Conservation (phyloP, 2,797 vertebrate species). For the Anguilla pacifica region DNA sequence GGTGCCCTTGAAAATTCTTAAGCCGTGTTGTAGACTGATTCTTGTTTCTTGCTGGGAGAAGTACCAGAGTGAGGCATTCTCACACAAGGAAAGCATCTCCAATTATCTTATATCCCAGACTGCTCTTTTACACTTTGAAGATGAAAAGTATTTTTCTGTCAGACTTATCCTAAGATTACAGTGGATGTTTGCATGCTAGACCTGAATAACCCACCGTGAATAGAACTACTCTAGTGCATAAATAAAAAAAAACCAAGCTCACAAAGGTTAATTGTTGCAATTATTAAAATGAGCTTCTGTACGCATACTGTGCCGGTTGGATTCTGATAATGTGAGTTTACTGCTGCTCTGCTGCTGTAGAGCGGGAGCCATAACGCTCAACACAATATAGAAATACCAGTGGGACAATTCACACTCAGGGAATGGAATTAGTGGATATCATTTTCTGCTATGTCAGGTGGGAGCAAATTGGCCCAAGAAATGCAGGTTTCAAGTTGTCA, state of each 20-base stretch:
- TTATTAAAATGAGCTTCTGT: not conserved
- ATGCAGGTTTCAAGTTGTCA: not conserved
- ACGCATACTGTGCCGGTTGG: not conserved
- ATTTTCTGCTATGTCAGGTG: constrained; percentile 6
- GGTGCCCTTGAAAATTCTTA: not conserved
- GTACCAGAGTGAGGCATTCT: not conserved
- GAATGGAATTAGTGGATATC: constrained; percentile 10
- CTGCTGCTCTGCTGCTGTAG: not conserved
- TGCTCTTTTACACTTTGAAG: not conserved
- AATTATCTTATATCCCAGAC: not conserved
- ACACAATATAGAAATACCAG: not conserved
- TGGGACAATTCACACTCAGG: not conserved
- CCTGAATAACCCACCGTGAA: not conserved
- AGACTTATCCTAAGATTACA: not conserved
- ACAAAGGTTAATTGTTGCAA: not conserved
- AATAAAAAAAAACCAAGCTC: not conserved
- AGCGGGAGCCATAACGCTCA: not conserved
- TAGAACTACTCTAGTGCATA: not conserved
- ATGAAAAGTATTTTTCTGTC: not conserved
- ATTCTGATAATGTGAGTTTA: not conserved
- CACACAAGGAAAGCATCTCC: not conserved
- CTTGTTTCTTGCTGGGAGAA: not conserved
- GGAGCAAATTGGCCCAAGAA: constrained; percentile 9
- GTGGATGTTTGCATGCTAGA: not conserved
- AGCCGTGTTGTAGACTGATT: not conserved